Evolutionary conservation across 2,888 invertebrate species (phyloP).

Genomic region (Drosophila gaucha): DNA sequence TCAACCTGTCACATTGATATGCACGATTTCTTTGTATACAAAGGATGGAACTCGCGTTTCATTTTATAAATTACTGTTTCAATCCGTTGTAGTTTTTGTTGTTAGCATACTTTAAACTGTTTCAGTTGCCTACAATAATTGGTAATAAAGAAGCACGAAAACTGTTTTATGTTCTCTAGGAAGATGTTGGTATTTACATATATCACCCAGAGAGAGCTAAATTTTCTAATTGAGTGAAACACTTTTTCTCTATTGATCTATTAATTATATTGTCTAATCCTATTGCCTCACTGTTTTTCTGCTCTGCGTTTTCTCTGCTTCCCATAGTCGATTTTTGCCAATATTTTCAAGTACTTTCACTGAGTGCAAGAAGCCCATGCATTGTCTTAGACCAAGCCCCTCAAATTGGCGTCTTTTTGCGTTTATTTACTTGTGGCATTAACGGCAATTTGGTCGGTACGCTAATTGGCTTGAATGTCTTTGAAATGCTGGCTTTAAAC

Average conservation of each 20-base stretch:
- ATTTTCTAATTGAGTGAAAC: not conserved
- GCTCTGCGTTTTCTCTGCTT: constrained; percentile 11
- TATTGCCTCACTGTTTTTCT: not conserved
- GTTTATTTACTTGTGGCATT: constrained; percentile 64
- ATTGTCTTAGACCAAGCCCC: constrained; percentile 56
- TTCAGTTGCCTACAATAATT: not conserved
- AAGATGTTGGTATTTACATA: no score
- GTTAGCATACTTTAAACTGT: no score
- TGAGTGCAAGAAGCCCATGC: constrained; percentile 64
- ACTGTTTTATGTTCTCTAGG: no score
- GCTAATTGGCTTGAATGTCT: constrained; percentile 72
- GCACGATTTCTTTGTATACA: constrained; percentile 8
- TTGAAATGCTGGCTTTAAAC: constrained; percentile 43
- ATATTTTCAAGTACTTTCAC: constrained; percentile 52
- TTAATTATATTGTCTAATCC: not conserved
- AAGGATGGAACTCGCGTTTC: constrained; percentile 10
- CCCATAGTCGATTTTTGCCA: constrained; percentile 22
- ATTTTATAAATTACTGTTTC: no score
- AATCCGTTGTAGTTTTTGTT: no score
- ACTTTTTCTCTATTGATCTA: not conserved
- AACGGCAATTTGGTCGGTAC: constrained; percentile 54
- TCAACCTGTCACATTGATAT: constrained; percentile 53
- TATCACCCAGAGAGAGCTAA: no score
- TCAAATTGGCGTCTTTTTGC: constrained; percentile 31
- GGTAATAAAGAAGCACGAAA: no score